Evolutionary conservation across 2,888 invertebrate species (phyloP).

Genomic region (Timandra comae): DNA sequence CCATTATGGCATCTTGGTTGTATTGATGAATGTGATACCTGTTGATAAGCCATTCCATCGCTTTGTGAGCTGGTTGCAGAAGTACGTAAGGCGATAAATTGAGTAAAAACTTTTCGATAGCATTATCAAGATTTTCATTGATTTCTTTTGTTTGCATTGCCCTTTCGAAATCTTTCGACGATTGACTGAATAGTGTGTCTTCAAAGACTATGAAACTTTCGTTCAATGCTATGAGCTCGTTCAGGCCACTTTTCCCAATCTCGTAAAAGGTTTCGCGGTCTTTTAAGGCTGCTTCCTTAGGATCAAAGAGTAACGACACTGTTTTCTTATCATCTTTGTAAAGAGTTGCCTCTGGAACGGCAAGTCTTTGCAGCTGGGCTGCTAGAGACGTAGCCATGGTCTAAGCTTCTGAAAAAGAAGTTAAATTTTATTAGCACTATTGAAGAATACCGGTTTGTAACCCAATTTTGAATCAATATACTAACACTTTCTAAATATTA

Average conservation of each 20-base stretch:
- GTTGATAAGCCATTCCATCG: slow-evolving; percentile 96
- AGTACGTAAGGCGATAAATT: slow-evolving; percentile 92
- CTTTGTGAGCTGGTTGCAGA: slow-evolving; percentile 88
- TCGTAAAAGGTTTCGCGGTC: slow-evolving; percentile 90
- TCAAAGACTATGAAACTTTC: slow-evolving; percentile 84
- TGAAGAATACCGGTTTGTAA: too few relatives aligned
- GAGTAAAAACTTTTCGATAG: slow-evolving; percentile 86
- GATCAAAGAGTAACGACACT: slow-evolving; percentile 91
- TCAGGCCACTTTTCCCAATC: slow-evolving; percentile 90
- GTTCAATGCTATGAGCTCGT: slow-evolving; percentile 87
- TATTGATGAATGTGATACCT: slow-evolving; percentile 92
- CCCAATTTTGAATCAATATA: too few relatives aligned
- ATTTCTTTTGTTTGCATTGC: slow-evolving; percentile 84
- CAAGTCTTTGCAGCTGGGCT: slow-evolving; percentile 85
- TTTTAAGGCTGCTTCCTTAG: slow-evolving; percentile 91
- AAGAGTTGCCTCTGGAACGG: slow-evolving; percentile 84
- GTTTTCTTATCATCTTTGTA: slow-evolving; percentile 81
- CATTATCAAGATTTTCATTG: slow-evolving; percentile 85
- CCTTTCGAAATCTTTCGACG: slow-evolving; percentile 88
- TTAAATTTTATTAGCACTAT: too few relatives aligned
- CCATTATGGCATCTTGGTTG: slow-evolving; percentile 88
- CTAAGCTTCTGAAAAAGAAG: slow-evolving; percentile 4
- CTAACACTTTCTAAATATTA: too few relatives aligned
- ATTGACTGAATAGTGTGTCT: slow-evolving; percentile 84
- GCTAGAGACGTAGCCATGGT: slow-evolving; percentile 82